Evolutionary conservation across 1,140 invertebrate genomes (phyloP).

Genomic region (Cotesia chilonis): DNA sequence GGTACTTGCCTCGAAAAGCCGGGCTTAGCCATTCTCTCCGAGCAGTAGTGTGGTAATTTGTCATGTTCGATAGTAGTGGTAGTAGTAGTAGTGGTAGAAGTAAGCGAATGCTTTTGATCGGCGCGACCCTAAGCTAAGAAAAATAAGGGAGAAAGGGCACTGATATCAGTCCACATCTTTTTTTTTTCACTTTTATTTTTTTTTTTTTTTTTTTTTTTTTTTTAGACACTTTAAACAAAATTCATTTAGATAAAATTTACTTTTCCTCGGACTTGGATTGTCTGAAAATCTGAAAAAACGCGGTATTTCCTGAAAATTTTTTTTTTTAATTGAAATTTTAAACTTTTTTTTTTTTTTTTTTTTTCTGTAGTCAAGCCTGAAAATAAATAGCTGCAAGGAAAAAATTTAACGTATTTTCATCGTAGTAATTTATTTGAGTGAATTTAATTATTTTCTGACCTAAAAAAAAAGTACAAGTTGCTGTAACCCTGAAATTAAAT

Average conservation of each 20-base stretch:
- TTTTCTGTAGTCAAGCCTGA: conserved; percentile 54
- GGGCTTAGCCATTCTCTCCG: conserved; percentile 64
- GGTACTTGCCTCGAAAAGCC: conserved; percentile 67
- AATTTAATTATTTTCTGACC: not conserved
- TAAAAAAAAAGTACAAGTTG: not conserved
- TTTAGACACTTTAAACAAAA: not conserved
- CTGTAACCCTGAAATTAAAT: conserved; percentile 14
- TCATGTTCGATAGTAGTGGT: conserved; percentile 67
- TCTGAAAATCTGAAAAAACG: conserved; percentile 18
- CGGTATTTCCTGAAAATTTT: conserved; percentile 18
- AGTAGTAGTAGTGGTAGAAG: conserved; percentile 64
- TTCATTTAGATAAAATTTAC: not conserved
- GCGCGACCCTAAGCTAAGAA: conserved; percentile 68
- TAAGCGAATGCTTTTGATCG: conserved; percentile 67
- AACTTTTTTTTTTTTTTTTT: conserved; percentile 10
- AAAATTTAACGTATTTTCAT: conserved; percentile 53
- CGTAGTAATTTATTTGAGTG: not conserved
- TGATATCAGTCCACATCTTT: conserved; percentile 62
- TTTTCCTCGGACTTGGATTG: conserved; percentile 18
- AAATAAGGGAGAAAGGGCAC: conserved; percentile 65
- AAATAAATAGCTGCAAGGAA: conserved; percentile 63
- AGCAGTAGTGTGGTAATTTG: conserved; percentile 65
- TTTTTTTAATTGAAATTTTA: not conserved
- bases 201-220: conserved; percentile 40
- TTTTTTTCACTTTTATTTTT: conserved; percentile 43